Conservation (phyloP, 2,113 vertebrate genomes). For the Calonectris borealis region DNA sequence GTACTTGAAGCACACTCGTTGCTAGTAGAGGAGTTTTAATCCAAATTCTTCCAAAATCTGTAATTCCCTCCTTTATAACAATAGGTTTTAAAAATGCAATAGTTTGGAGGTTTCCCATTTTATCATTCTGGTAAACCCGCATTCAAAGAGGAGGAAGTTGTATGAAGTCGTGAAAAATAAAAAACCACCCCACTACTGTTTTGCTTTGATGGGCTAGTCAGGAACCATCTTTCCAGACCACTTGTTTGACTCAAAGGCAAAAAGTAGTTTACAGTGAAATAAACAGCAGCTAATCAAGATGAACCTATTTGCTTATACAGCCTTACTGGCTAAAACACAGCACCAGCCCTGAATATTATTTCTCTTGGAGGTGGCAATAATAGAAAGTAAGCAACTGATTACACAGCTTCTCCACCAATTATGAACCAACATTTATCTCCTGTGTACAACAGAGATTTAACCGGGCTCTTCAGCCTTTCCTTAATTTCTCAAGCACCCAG, state of each 20-base stretch:
- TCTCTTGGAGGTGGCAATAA: conserved; percentile 21
- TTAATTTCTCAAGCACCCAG: neutral
- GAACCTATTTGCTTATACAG: conserved; percentile 12
- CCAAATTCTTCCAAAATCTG: neutral
- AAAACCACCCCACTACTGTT: neutral
- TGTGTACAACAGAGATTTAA: neutral
- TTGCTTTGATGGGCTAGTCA: neutral
- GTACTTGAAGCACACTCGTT: neutral
- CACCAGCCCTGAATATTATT: neutral
- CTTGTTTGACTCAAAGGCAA: conserved; percentile 21
- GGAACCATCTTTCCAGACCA: neutral
- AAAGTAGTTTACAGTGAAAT: neutral
- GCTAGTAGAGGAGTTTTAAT: neutral
- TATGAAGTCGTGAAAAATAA: conserved; percentile 7
- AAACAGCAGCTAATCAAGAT: conserved; percentile 28
- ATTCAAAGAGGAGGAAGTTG: conserved; percentile 15
- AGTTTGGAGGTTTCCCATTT: conserved; percentile 6
- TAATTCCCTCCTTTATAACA: neutral
- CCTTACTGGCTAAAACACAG: neutral
- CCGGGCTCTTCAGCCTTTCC: neutral
- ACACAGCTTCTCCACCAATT: neutral
- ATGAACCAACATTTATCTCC: neutral
- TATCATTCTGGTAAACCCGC: conserved; percentile 5
- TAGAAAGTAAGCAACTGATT: neutral
- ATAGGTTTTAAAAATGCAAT: neutral